phyloP scores from a whole-genome alignment of 2,113 vertebrate species.

The Glaucomys volans region DNA sequence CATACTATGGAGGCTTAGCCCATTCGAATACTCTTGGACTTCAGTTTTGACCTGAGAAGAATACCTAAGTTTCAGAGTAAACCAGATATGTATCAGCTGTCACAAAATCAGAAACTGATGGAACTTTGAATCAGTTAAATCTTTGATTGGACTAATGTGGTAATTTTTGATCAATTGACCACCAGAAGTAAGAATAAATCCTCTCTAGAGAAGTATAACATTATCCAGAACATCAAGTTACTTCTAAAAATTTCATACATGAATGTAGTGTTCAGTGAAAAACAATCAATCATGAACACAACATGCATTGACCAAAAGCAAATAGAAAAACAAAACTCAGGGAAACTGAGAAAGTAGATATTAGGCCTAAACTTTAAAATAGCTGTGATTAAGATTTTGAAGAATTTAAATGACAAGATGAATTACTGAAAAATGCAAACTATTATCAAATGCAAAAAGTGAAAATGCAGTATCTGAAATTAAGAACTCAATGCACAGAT shows the following conservation, averaged over 20 bases:
- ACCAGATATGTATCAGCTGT: background rate
- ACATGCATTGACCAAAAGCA: constrained; percentile 15
- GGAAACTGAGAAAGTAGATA: constrained; percentile 33
- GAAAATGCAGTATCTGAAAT: constrained; percentile 10
- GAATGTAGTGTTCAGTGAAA: constrained; percentile 28
- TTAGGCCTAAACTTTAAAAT: background rate
- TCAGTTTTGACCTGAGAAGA: background rate
- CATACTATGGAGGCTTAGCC: background rate
- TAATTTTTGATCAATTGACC: background rate
- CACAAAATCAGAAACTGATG: background rate
- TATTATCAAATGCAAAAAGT: background rate
- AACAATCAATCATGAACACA: background rate
- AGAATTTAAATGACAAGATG: constrained; percentile 23
- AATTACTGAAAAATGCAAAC: constrained; percentile 47
- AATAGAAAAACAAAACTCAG: constrained; percentile 30
- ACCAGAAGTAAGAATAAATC: constrained; percentile 24
- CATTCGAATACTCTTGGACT: background rate
- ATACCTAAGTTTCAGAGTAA: background rate
- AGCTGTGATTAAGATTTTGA: constrained; percentile 35
- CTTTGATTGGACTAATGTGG: background rate
- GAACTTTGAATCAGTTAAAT: background rate
- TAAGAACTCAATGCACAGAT: constrained; percentile 35
- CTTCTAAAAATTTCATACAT: background rate
- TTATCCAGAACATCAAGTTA: constrained; percentile 17
- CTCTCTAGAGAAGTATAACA: constrained; percentile 5